phyloP scores from a whole-genome alignment of 2,888 invertebrate genomes.

The Amblyjoppa proteus region DNA sequence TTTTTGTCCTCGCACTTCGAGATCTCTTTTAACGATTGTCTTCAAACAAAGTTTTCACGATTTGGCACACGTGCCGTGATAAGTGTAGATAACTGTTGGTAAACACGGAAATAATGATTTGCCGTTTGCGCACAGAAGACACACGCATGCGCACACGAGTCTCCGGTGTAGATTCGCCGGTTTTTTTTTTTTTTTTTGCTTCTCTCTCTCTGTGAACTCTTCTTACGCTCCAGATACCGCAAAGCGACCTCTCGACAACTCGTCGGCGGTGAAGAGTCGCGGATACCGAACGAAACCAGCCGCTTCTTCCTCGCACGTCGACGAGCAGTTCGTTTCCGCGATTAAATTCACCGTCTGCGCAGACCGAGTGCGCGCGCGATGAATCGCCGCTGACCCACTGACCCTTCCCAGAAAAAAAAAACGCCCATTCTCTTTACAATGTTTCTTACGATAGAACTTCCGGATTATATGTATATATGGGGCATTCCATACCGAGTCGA shows the following conservation, averaged over 20 bases:
- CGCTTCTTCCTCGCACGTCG: not conserved
- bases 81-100: not conserved
- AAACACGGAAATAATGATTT: not conserved
- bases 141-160: slow-evolving; percentile 1
- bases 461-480: not conserved
- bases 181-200: slow-evolving; percentile 22
- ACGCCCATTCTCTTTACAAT: slow-evolving; percentile 23
- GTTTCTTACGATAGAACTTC: slow-evolving; percentile 43
- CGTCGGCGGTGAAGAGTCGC: not conserved
- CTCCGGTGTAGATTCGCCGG: not conserved
- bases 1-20: not conserved
- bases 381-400: slow-evolving; percentile 61
- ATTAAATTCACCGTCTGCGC: slow-evolving; percentile 28
- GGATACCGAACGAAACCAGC: slow-evolving; percentile 2
- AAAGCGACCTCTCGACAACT: slow-evolving; percentile 39
- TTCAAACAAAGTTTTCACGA: not conserved
- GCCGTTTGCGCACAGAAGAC: slow-evolving; percentile 2
- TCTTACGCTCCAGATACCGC: slow-evolving; percentile 57
- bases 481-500: too few relatives aligned
- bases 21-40: not conserved
- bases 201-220: slow-evolving; percentile 15
- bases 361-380: slow-evolving; percentile 4
- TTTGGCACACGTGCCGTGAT: slow-evolving; percentile 1
- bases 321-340: slow-evolving; percentile 11
- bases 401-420: slow-evolving; percentile 40